Evolutionary conservation across 2,888 invertebrate species (phyloP), one percentile per base, ranked within the genome.

Genomic region (Latrodectus hesperus): DNA sequence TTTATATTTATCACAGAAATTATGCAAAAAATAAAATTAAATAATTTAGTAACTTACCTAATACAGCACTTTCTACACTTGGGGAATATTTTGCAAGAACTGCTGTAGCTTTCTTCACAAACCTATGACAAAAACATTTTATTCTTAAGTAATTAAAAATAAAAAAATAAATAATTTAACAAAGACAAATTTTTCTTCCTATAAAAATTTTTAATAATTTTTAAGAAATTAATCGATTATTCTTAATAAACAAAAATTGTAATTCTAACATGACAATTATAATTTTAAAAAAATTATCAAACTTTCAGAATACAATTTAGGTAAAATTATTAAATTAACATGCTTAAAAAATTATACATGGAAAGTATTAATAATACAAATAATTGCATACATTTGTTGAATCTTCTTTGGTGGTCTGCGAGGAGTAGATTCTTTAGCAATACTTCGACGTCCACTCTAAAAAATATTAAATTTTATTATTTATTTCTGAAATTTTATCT

Each of bases 61-160:
- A 3, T 95, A 95, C 83, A 96, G 93, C 0, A 96, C 96, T 0
- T 96, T 97, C 0, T 95, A 96, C 91, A 95, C 95, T 91, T 96
- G 96, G 91, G 95, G 92, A 8, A 96, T 97, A 92, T 96, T 97
- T 1, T 96, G 96, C 0, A 96, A 97, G 91, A 94, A 96, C 92
- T 95, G 93, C 91, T 17, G 92, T 91, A 12, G 92, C 92, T 90
- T 92, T 92, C 84, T 91, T 91, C 68, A 92, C 91, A 85, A 91
- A 91, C 84, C 91, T 90, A 83, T 38, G 38, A 38, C 6, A 38
- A 38, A 38, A 38, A 4, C 38, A 16, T 16, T 65, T 52, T 51
- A 9, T 52, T 10, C 12, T n/a, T 1, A 67, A 22, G 51, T 22
- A 26, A 12, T 64, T 22, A 22, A 12, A 77, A 67, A 17, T 49